phyloP scores from a whole-genome alignment of 2,888 invertebrate species.

The Caenorhabditis imperialis region DNA sequence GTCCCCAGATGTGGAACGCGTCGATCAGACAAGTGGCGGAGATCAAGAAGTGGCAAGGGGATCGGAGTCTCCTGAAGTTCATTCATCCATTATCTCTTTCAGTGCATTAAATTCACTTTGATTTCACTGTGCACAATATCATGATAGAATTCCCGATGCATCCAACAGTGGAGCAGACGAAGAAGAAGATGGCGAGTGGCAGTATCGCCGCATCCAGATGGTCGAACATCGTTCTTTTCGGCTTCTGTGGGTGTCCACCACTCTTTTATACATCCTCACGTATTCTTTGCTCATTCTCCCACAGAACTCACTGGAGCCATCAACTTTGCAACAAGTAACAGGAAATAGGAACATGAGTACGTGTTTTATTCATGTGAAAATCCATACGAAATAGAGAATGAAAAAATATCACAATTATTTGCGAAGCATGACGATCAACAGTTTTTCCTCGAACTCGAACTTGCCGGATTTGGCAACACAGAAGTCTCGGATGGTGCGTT shows the following conservation, averaged over 20 bases:
- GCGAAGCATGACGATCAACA: slow-evolving; percentile 63
- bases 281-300: slow-evolving; percentile 12
- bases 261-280: not conserved
- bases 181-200: slow-evolving; percentile 54
- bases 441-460: slow-evolving; percentile 67
- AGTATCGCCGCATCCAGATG: slow-evolving; percentile 45
- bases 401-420: slow-evolving; percentile 40
- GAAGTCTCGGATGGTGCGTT: slow-evolving; percentile 61
- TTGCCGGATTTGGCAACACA: slow-evolving; percentile 59
- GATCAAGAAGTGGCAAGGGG: slow-evolving; percentile 57
- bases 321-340: slow-evolving; percentile 10
- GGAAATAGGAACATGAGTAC: slow-evolving; percentile 19
- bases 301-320: slow-evolving; percentile 7
- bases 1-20: slow-evolving; percentile 49
- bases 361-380: not conserved
- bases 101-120: slow-evolving; percentile 10
- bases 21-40: slow-evolving; percentile 28
- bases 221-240: slow-evolving; percentile 56
- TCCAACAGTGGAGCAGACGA: slow-evolving; percentile 28
- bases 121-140: slow-evolving; percentile 11
- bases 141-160: slow-evolving; percentile 32
- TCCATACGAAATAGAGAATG: slow-evolving; percentile 1
- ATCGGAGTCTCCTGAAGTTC: slow-evolving; percentile 45
- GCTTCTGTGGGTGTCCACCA: no score
- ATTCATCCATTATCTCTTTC: no score